Evolutionary conservation across 2,797 vertebrate species (phyloP), one percentile per base, ranked within the genome.

Genomic region (Amphiprion clarkii): DNA sequence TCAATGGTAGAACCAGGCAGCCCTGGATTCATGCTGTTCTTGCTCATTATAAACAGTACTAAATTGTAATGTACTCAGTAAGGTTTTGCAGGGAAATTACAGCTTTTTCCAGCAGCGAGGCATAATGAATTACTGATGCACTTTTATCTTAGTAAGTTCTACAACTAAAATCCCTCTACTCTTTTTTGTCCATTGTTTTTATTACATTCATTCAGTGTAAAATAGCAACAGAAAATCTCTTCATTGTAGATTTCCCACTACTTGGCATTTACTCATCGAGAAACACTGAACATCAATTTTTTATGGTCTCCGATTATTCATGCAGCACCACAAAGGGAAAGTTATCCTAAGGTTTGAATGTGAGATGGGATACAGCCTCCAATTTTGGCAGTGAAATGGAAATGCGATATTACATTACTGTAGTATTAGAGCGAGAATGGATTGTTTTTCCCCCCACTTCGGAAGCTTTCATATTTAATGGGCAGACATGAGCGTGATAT

Each of bases 1-100:
- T 84, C 66, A 68, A 63, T 49, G 59, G 55, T 55, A 61, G 64
- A 76, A 29, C 31, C 65, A 52, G 36, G 44, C 51, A 67, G 27
- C 52, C 53, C 66, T 74, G 58, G 55, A 79, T 54, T 79, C 42
- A 56, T 53, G 57, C 31, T 79, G 48, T 57, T 85, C 64, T 53
- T 71, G 42, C 55, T 72, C 56, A 64, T 83, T 79, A 79, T 79
- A 66, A 70, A 70, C 62, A n/a, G 11, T 13, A 48, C 42, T n/a
- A 25, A 62, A 69, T 54, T 56, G 2, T 36, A 40, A 77, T 77
- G 46, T 74, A 27, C 52, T 59, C 21, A 0, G 23, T 42, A 17
- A 67, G 75, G 19, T 71, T 74, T 66, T 40, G 39, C 8, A 67
- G 48, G 17, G 55, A 58, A 61, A 66, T 74, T 53, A 13, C 16